Conservation (phyloP, 2,113 vertebrate species). For the Sinosuthora webbiana region DNA sequence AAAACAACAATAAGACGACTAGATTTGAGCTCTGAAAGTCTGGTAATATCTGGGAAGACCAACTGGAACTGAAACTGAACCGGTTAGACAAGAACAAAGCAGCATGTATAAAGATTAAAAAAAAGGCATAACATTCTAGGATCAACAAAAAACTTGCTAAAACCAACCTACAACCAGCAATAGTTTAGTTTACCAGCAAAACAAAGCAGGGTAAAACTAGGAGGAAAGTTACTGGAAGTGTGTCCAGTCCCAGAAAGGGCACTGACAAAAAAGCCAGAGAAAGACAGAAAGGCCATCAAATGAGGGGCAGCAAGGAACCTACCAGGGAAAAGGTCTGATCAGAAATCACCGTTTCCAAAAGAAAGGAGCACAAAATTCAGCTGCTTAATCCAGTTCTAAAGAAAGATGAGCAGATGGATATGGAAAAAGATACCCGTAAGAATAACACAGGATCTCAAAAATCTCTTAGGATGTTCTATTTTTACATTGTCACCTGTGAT, state of each 20-base stretch:
- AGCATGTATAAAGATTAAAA: not conserved
- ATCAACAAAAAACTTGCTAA: not conserved
- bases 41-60: not conserved
- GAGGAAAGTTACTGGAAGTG: not conserved
- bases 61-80: not conserved
- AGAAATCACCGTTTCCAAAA: not conserved
- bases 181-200: not conserved
- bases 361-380: not conserved
- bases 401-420: not conserved
- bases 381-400: not conserved
- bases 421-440: not conserved
- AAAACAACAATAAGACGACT: not conserved
- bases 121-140: not conserved
- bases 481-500: conserved; percentile 11
- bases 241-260: not conserved
- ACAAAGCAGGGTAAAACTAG: not conserved
- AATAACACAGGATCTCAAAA: conserved; percentile 12
- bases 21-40: not conserved
- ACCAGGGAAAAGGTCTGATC: not conserved
- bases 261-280: not conserved
- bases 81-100: not conserved
- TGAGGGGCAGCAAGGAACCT: not conserved
- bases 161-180: not conserved
- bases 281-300: not conserved
- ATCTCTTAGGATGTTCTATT: conserved; percentile 11